Evolutionary conservation across 2,113 vertebrate genomes (phyloP).

Genomic region (Ciconia boyciana): DNA sequence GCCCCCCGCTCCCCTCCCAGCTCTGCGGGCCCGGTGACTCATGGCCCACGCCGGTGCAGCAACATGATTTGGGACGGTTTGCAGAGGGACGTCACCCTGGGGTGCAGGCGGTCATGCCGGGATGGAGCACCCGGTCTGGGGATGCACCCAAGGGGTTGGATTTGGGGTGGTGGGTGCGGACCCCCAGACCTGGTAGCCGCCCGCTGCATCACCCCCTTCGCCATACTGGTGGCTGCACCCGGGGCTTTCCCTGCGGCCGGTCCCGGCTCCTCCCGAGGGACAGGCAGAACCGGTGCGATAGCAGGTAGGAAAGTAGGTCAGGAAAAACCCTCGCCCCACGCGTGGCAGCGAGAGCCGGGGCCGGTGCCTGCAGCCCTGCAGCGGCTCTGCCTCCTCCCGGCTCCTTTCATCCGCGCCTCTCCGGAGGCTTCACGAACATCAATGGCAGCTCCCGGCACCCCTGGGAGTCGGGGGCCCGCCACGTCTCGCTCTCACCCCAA

Average conservation of each 20-base stretch:
- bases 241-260: not conserved
- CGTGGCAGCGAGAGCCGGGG: not conserved
- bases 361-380: not conserved
- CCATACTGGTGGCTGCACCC: fast-evolving
- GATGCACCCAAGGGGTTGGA: no score
- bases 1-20: not conserved
- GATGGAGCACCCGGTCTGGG: fast-evolving
- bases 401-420: conserved; percentile 3
- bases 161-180: fast-evolving
- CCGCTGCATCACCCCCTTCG: not conserved
- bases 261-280: not conserved
- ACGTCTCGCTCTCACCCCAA: not conserved
- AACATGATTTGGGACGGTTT: not conserved
- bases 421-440: not conserved
- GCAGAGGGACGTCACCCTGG: not conserved
- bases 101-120: fast-evolving
- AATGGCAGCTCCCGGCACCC: not conserved
- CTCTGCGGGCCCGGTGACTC: not conserved
- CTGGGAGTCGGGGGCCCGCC: not conserved
- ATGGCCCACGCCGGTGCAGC: not conserved
- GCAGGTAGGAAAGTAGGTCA: conserved; percentile 52
- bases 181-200: not conserved
- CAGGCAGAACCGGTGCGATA: not conserved
- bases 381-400: not conserved
- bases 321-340: conserved; percentile 5